phyloP scores from a whole-genome alignment of 2,888 invertebrate genomes.

The Poecilobothrus nobilitatus region DNA sequence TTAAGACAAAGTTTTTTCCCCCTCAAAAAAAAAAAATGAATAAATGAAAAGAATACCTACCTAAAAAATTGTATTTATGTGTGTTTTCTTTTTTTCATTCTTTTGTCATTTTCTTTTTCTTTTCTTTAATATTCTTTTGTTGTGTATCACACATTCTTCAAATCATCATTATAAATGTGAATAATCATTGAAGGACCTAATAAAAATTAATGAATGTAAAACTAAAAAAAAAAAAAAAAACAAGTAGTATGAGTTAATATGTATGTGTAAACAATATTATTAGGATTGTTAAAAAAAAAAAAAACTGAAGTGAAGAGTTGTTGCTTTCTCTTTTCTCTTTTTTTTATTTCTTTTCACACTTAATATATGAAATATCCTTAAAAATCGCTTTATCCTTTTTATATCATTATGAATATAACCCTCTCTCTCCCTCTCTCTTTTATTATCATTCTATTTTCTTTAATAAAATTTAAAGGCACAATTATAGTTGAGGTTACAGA shows the following conservation, averaged over 20 bases:
- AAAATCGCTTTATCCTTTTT: no score
- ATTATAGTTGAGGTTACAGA: not conserved
- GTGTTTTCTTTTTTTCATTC: not conserved
- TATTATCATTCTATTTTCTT: not conserved
- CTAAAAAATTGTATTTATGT: not conserved
- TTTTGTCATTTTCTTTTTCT: not conserved
- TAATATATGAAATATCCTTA: not conserved
- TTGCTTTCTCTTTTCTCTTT: no score
- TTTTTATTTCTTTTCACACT: no score
- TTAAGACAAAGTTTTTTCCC: no score
- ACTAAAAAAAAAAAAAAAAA: not conserved
- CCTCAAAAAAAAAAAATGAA: not conserved
- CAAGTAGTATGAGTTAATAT: not conserved
- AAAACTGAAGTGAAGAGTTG: not conserved
- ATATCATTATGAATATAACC: no score
- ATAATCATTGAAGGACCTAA: conserved; percentile 5
- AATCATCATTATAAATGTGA: conserved; percentile 2
- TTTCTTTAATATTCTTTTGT: not conserved
- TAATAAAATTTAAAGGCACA: not conserved
- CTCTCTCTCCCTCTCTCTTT: no score
- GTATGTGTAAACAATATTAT: not conserved
- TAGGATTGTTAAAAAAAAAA: not conserved
- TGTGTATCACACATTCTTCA: not conserved
- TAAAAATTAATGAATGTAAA: not conserved
- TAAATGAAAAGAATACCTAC: not conserved